Base-by-base conservation (phyloP, 2,888 invertebrate species). In the Apodemia hepburni region DNA sequence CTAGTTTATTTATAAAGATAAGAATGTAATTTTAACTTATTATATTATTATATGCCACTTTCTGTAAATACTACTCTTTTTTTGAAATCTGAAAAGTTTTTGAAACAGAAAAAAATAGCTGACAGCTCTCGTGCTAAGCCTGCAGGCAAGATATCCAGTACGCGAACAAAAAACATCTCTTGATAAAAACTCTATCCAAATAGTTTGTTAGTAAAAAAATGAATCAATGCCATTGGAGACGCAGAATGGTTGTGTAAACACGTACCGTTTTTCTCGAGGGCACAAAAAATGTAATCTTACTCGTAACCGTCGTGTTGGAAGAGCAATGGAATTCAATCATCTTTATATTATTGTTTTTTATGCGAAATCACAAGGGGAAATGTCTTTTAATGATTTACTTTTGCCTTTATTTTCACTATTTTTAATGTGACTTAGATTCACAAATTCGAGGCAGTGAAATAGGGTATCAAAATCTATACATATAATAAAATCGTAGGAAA, bases 211-310 rank as follows among this genome's bases (percentile, higher is more conserved):
- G 29, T 42, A 57, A 51, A 45, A 64, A 66, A 69, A 65, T 57
- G 66, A 64, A 58, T 54, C 58, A 61, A 61, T 51, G 27, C 65
- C 59, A 61, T 68, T 68, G 57, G 57, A 64, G 60, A 64, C 42
- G 62, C 57, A 63, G 65, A 69, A 67, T 69, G 61, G 65, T 64
- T 70, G 71, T 69, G 70, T 67, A 71, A 70, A 72, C 66, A 71
- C 61, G 61, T 58, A 68, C 71, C 64, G 65, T 69, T 70, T 45
- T 63, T 49, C 15, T 17, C 42, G 15, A 15, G 59, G 18, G 35
- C 29, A 65, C 51, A 66, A 68, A 69, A 69, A 69, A 61, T 38
- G 18, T 29, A 45, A 45, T 29, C 33, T 60, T 27, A 47, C 47
- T 47, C 47, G 47, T 47, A 17, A 47, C 17, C 8, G 47, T 47